Evolutionary conservation across 2,113 vertebrate genomes (phyloP).

Genomic region (Calypte anna): DNA sequence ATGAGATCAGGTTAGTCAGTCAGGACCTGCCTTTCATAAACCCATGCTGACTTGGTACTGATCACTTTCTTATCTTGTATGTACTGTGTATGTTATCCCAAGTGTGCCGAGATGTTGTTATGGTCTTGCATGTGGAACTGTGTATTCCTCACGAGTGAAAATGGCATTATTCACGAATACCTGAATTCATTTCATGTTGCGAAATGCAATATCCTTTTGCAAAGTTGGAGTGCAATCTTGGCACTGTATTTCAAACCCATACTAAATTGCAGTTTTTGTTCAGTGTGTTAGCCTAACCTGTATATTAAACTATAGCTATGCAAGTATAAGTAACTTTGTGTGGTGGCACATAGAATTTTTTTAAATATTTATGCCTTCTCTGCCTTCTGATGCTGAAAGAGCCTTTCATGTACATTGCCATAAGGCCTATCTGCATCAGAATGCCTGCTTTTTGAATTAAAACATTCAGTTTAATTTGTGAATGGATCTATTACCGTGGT

Average conservation of each 20-base stretch:
- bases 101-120: slow-evolving; percentile 5
- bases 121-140: background rate
- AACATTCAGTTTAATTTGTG: background rate
- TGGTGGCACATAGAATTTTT: background rate
- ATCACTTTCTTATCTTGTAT: too few relatives aligned
- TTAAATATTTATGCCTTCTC: background rate
- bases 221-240: slow-evolving; percentile 19
- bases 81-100: background rate
- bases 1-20: too few relatives aligned
- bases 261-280: background rate
- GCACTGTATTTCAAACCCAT: slow-evolving; percentile 12
- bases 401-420: background rate
- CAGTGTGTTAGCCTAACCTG: slow-evolving; percentile 9
- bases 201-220: slow-evolving; percentile 14
- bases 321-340: background rate
- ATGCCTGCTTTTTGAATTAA: background rate
- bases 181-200: slow-evolving; percentile 38
- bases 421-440: background rate
- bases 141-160: background rate
- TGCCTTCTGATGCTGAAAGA: background rate
- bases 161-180: background rate
- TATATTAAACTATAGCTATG: background rate
- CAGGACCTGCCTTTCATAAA: too few relatives aligned
- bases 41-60: too few relatives aligned
- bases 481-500: background rate